Percentiles rank a stretch among this genome's conserved stretches.
phyloP scores from a whole-genome alignment of 2,113 vertebrate species.

The Platycercus adscitus region DNA sequence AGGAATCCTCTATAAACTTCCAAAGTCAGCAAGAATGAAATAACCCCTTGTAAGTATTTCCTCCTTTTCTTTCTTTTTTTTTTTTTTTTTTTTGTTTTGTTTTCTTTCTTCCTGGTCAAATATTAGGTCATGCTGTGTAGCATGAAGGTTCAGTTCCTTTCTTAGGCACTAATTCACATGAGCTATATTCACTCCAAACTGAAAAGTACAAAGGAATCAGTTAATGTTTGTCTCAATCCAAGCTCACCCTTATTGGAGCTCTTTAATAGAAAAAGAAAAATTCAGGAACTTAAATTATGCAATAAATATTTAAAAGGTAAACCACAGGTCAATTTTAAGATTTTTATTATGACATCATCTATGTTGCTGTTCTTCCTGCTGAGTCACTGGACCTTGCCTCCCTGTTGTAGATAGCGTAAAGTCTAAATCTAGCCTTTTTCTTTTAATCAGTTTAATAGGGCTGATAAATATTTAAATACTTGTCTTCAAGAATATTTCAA shows the following conservation, averaged over 20 bases:
- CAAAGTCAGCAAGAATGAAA: neutral
- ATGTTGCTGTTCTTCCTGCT: neutral
- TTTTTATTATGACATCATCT: neutral
- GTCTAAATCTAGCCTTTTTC: neutral
- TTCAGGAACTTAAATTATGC: neutral
- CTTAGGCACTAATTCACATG: neutral
- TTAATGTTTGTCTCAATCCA: neutral
- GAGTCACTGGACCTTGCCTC: neutral
- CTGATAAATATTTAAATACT: slow-evolving; percentile 29
- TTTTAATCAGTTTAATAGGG: neutral
- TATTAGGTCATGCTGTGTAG: neutral
- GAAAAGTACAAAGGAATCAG: neutral
- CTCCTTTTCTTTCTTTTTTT: neutral
- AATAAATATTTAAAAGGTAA: neutral
- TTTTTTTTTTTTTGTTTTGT: too few relatives aligned
- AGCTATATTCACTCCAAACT: neutral
- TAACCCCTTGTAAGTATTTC: neutral
- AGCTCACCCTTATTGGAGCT: neutral
- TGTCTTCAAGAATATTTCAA: slow-evolving; percentile 16
- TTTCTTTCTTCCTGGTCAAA: neutral
- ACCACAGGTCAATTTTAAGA: neutral
- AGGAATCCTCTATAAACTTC: neutral
- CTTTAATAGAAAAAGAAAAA: neutral
- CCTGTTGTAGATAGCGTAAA: neutral
- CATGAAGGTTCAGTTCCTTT: neutral